phyloP scores from a whole-genome alignment of 2,113 vertebrate genomes.

The Sebastes fasciatus region DNA sequence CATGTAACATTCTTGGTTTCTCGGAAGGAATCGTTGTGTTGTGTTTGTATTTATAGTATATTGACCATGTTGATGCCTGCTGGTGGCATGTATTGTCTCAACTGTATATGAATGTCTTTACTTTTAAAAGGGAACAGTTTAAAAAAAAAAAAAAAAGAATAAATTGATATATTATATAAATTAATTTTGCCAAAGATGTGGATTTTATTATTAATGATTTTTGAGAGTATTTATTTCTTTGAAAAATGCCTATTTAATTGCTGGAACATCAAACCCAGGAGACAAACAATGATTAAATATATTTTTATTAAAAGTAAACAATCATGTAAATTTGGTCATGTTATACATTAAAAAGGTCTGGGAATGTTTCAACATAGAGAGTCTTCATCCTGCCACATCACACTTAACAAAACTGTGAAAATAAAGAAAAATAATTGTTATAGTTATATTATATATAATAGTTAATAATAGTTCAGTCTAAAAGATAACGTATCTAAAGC shows the following conservation, averaged over 20 bases:
- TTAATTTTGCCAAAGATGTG: background rate
- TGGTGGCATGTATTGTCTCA: slow-evolving; percentile 36
- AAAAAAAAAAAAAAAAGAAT: background rate
- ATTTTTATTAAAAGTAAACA: background rate
- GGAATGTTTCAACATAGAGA: background rate
- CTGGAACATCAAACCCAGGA: no score
- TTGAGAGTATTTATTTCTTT: no score
- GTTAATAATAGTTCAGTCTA: background rate
- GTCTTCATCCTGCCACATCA: background rate
- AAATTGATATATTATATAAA: background rate
- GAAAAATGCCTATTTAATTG: no score
- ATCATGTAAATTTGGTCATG: background rate
- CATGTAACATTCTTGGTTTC: background rate
- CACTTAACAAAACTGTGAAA: background rate
- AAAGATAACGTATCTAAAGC: background rate
- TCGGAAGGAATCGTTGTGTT: background rate
- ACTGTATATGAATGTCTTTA: slow-evolving; percentile 41
- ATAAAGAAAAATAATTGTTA: background rate
- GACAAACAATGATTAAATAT: background rate
- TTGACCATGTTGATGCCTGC: slow-evolving; percentile 8
- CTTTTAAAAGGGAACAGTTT: slow-evolving; percentile 16
- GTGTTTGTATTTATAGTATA: slow-evolving; percentile 20
- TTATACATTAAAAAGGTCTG: background rate
- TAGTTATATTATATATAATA: no score
- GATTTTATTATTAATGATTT: background rate